Base-by-base conservation (phyloP, 2,888 invertebrate species). In the Xanthorhoe designata region DNA sequence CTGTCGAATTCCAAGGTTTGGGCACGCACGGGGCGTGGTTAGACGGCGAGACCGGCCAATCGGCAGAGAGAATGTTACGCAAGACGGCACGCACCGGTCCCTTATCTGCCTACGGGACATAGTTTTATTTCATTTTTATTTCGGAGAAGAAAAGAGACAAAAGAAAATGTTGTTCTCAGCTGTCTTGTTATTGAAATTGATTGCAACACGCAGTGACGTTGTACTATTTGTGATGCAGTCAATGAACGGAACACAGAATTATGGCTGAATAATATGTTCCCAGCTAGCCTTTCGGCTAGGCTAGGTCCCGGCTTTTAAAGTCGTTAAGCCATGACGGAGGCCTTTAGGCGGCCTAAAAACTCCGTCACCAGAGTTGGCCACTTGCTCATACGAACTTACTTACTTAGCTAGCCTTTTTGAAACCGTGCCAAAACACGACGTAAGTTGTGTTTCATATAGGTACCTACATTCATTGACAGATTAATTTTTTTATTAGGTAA, bases 21-120 rank as follows among this genome's bases (percentile, higher is more conserved):
- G 81, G 78, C 87, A 92, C 92, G 93, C 93, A 92, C 73, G 82
- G 90, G 93, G 93, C 93, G 93, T 83, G 88, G 91, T 81, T 80
- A 87, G 80, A 64, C 52, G 52, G 55, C 19, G 57, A 52, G 32
- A 73, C 78, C 83, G 75, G 75, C 93, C 93, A 93, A 93, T 93
- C 82, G 78, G 79, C 77, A 62, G 70, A 72, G 71, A 77, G 85
- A 66, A 73, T 73, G 80, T 86, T 87, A 92, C 93, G 92, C 92
- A 93, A 90, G 84, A 85, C 74, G 70, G 73, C 79, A 89, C 90
- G 89, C 89, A 89, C 61, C 61, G 78, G 70, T 69, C 72, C 76
- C 75, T 76, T 64, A 71, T 63, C 73, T 79, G 76, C 76, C 75
- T 78, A 78, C 73, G 79, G 76, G 75, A 75, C 76, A 78, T 69